Evolutionary conservation across 2,888 invertebrate species (phyloP), one percentile per base, ranked within the genome.

Genomic region (Phania funesta): DNA sequence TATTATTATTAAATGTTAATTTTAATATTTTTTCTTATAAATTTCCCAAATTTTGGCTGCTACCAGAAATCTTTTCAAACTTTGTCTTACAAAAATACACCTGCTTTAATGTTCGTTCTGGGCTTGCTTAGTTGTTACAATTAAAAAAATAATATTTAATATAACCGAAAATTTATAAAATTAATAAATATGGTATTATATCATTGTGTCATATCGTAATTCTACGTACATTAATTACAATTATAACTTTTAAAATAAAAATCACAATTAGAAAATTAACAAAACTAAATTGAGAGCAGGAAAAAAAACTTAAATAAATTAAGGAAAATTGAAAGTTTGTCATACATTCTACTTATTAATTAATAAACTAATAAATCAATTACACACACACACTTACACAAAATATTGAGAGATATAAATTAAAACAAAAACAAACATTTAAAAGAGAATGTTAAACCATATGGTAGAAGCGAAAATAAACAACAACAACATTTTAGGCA

Each of bases 131-230:
- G 81, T 86, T 85, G 82, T 83, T 80, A 83, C 70, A 67, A 38
- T 84, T 85, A 86, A 86, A 85, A 84, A 86, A 68, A 65, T 46
- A 52, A 56, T 48, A 58, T 20, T 52, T 22, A 67, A 48, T 38
- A 46, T 24, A 46, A 73, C 38, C 29, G 41, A 68, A 62, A 70
- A 73, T 26, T 26, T 48, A 76, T 64, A 52, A 44, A 44, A n/a
- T 29, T 50, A 50, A 48, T 50, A 56, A 70, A 56, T 56, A 65
- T n/a, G 79, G 56, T 71, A 84, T 80, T 80, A 88, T 89, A 89
- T 89, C 88, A 91, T 88, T 90, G 90, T 90, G 91, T 90, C 91
- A 91, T 91, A 91, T 91, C 91, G 90, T 91, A 90, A 89, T 90
- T 89, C 82, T 73, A 73, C 50, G 67, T 89, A 56, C 80, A 81